Base-by-base conservation (phyloP, 2,797 vertebrate species). In the Phrynocephalus vlangalii region DNA sequence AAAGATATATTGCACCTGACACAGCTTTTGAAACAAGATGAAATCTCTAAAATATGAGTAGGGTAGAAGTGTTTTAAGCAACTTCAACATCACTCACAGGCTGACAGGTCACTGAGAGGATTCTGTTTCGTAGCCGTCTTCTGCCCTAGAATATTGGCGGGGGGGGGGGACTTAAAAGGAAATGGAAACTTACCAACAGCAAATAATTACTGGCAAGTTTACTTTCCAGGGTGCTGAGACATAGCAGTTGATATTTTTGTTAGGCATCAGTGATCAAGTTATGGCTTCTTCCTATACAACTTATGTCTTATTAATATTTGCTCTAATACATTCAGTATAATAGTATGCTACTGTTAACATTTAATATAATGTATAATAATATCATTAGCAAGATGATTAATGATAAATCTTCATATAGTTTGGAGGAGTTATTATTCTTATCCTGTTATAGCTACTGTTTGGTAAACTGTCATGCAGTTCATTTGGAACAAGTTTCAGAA, bases 121-220 rank as follows among this genome's bases (percentile, higher is more conserved):
- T 38, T 13, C 22, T 38, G 24, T 75, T 81, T 81, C 63, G 56
- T n/a, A 82, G 73, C n/a, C 22, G 1, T 48, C 0, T 63, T 30
- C 44, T 77, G 33, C 26, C 22, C 20, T 67, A 82, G 72, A 81
- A 88, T 50, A 0, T 0, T 1, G n/a, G 78, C 15, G n/a, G 11
- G 26, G 56, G 26, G 75, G 70, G 4, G 70, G 6, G 30, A 30
- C 52, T 72, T 72, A 63, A 56, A 22, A 60, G 38, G 10, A 68
- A 73, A 60, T 72, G 50, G n/a, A 72, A 24, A 33, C 13, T 77
- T 86, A 33, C 33, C 73, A 92, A 86, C 76, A 20, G 2, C 1
- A 6, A 60, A 86, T 50, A 70, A 77, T 28, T 52, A 71, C 16
- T 80, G 8, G 15, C 50, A 88, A 20, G 68, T 16, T 73, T 73